Evolutionary conservation across 2,888 invertebrate species (phyloP).

Genomic region (Drosophila prolongata): DNA sequence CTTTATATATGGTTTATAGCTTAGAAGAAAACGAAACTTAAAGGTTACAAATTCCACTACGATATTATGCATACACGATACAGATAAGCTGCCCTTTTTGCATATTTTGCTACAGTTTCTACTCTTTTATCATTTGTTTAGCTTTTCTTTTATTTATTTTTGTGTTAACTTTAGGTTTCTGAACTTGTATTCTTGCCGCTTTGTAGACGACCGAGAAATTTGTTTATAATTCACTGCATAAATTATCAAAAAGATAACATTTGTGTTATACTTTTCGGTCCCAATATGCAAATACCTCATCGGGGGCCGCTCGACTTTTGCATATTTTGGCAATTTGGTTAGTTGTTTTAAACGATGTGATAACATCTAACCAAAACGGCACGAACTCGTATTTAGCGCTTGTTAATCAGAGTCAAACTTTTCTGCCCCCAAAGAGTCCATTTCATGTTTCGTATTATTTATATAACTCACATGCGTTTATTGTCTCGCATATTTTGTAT

Average conservation of each 20-base stretch:
- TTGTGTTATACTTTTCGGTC: conserved; percentile 41
- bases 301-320: conserved; percentile 64
- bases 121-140: conserved; percentile 32
- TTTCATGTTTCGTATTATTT: conserved; percentile 29
- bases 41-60: conserved; percentile 70
- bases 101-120: conserved; percentile 69
- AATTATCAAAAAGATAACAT: conserved; percentile 53
- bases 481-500: conserved; percentile 22
- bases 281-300: conserved; percentile 29
- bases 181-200: conserved; percentile 29
- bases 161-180: conserved; percentile 16
- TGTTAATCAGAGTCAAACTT: conserved; percentile 40
- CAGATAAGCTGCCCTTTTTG: conserved; percentile 58
- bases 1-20: conserved; percentile 50
- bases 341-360: conserved; percentile 80
- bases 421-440: conserved; percentile 20
- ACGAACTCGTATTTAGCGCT: conserved; percentile 50
- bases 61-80: conserved; percentile 65
- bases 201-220: conserved; percentile 49
- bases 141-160: conserved; percentile 24
- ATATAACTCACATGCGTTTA: conserved; percentile 37
- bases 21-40: conserved; percentile 60
- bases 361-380: conserved; percentile 70
- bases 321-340: conserved; percentile 72
- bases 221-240: conserved; percentile 62